Evolutionary conservation across 2,888 invertebrate genomes (phyloP).

Genomic region (Diplolepis rosae): DNA sequence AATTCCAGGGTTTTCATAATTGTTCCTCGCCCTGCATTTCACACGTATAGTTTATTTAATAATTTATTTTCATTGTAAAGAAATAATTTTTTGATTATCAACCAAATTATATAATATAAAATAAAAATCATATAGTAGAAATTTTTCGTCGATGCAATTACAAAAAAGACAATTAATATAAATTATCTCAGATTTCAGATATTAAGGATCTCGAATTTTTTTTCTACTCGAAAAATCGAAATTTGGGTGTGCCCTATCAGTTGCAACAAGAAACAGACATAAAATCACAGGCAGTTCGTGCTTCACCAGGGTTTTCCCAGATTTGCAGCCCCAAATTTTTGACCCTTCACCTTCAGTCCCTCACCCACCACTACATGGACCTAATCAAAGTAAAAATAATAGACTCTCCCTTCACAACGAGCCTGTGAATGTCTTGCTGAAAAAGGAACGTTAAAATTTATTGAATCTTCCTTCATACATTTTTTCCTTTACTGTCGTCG

Average conservation of each 20-base stretch:
- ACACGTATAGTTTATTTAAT: too few relatives aligned
- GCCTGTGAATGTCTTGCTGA: constrained; percentile 4
- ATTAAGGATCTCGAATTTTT: not conserved
- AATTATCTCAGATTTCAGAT: not conserved
- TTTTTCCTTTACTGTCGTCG: not conserved
- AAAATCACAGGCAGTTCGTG: constrained; percentile 69
- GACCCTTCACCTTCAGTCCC: constrained; percentile 41
- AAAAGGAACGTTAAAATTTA: not conserved
- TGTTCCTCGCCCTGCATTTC: too few relatives aligned
- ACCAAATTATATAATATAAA: too few relatives aligned
- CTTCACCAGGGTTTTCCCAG: constrained; percentile 68
- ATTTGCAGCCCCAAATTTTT: constrained; percentile 50
- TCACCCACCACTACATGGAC: constrained; percentile 20
- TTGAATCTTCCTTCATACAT: constrained; percentile 1
- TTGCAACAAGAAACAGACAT: constrained; percentile 60
- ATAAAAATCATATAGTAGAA: too few relatives aligned
- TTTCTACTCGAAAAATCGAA: constrained; percentile 61
- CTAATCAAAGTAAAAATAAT: constrained; percentile 44
- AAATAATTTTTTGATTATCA: too few relatives aligned
- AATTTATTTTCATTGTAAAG: too few relatives aligned
- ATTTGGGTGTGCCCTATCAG: constrained; percentile 67
- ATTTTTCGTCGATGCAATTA: not conserved
- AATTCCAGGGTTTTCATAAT: too few relatives aligned
- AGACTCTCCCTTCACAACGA: constrained; percentile 29
- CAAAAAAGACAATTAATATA: not conserved